Percentiles rank a stretch among this genome's conserved stretches.
Conservation (phyloP, 2,888 invertebrate genomes). For the Vanessa cardui region DNA sequence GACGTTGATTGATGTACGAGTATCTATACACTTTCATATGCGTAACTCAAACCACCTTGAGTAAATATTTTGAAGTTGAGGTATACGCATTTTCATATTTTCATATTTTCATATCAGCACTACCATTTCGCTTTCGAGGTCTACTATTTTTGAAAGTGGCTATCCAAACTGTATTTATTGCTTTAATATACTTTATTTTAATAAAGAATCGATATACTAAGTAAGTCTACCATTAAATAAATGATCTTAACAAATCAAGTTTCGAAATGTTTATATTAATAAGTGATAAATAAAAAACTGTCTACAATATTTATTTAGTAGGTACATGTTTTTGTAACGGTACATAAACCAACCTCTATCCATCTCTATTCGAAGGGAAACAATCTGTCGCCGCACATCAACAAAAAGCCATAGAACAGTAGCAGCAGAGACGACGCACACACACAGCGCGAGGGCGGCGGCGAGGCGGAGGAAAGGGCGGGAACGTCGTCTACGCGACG, state of each 20-base stretch:
- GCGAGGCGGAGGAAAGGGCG: conserved; percentile 83
- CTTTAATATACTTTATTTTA: too few relatives aligned
- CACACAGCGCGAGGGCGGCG: conserved; percentile 83
- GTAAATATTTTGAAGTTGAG: too few relatives aligned
- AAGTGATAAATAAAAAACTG: not conserved
- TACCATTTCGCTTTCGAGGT: too few relatives aligned
- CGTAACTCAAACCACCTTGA: too few relatives aligned
- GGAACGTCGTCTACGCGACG: conserved; percentile 67
- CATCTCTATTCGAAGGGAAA: conserved; percentile 84
- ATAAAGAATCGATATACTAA: too few relatives aligned
- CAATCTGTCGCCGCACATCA: conserved; percentile 86
- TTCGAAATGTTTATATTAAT: not conserved
- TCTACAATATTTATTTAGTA: not conserved
- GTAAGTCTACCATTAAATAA: too few relatives aligned
- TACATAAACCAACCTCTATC: conserved; percentile 82
- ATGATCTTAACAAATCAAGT: not conserved
- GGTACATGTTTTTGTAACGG: conserved; percentile 2
- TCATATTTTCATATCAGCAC: too few relatives aligned
- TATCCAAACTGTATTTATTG: too few relatives aligned
- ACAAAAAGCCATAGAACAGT: conserved; percentile 87
- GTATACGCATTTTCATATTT: too few relatives aligned
- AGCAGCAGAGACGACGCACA: conserved; percentile 85
- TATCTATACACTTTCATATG: too few relatives aligned
- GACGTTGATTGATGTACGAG: too few relatives aligned
- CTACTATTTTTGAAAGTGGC: too few relatives aligned